Evolutionary conservation across 2,888 invertebrate genomes (phyloP).

Genomic region (Brachypterus glaber): DNA sequence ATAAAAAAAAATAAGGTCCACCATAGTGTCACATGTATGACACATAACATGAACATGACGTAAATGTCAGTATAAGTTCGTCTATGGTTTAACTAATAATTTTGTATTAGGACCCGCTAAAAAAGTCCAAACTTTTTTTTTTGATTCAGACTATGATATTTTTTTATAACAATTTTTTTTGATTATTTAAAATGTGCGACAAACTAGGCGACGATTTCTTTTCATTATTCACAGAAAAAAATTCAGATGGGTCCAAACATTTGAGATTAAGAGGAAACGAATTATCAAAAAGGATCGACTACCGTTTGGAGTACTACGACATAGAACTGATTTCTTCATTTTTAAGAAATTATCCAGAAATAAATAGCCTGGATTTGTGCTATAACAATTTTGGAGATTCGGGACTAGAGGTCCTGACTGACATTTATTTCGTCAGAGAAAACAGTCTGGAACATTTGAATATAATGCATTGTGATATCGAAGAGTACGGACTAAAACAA

Average conservation of each 20-base stretch:
- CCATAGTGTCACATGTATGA: no score
- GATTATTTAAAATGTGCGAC: no score
- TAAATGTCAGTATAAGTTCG: no score
- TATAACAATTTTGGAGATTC: constrained; percentile 49
- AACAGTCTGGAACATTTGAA: constrained; percentile 47
- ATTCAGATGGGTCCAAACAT: constrained; percentile 46
- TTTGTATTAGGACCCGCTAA: no score
- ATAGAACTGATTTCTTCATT: constrained; percentile 45
- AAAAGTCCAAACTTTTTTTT: no score
- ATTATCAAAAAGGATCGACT: constrained; percentile 40
- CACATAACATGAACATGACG: no score
- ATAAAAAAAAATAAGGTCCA: no score
- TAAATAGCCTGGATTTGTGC: constrained; percentile 45
- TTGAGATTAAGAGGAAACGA: constrained; percentile 47
- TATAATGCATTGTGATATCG: constrained; percentile 49
- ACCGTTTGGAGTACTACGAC: constrained; percentile 43
- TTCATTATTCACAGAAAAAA: constrained; percentile 41
- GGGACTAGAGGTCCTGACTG: constrained; percentile 42
- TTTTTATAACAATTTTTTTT: no score
- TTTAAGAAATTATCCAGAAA: constrained; percentile 39
- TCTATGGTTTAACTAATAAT: no score
- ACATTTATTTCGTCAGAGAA: constrained; percentile 39
- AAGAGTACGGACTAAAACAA: constrained; percentile 34
- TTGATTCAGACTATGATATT: no score
- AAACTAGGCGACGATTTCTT: constrained; percentile 31